Conservation (phyloP, 2,797 vertebrate genomes). For the Cichlasoma orientale region DNA sequence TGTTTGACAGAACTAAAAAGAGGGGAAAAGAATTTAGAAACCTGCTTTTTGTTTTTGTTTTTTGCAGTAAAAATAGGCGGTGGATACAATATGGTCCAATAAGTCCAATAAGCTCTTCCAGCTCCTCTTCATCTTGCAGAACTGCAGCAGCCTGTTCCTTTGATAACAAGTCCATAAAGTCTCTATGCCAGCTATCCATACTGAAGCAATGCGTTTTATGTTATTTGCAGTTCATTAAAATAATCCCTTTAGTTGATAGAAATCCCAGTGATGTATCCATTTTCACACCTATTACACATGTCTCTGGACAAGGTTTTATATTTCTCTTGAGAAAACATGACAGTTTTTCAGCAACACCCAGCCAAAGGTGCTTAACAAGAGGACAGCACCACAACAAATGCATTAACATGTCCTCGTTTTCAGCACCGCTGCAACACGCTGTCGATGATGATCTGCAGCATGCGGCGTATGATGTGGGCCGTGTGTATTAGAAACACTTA, state of each 20-base stretch:
- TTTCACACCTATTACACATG: background rate
- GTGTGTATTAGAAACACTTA: background rate
- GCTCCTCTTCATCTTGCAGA: accelerated
- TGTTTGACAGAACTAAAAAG: too few relatives aligned
- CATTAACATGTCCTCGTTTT: background rate
- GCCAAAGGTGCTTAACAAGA: background rate
- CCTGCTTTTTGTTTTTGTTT: too few relatives aligned
- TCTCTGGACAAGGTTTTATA: background rate
- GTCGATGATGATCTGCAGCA: background rate
- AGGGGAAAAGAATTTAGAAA: too few relatives aligned
- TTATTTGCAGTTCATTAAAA: background rate
- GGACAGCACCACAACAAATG: background rate
- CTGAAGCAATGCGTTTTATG: background rate
- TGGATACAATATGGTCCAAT: too few relatives aligned
- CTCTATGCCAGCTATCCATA: background rate
- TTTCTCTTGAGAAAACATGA: background rate
- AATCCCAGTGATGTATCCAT: background rate
- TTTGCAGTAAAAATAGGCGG: background rate
- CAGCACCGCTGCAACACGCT: background rate
- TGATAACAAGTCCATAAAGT: accelerated
- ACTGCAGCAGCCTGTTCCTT: accelerated
- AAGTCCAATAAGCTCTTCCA: background rate
- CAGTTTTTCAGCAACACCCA: background rate
- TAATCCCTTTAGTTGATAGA: background rate
- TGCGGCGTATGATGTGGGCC: background rate